phyloP scores from a whole-genome alignment of 1,140 invertebrate genomes.

The Drosophila grimshawi region DNA sequence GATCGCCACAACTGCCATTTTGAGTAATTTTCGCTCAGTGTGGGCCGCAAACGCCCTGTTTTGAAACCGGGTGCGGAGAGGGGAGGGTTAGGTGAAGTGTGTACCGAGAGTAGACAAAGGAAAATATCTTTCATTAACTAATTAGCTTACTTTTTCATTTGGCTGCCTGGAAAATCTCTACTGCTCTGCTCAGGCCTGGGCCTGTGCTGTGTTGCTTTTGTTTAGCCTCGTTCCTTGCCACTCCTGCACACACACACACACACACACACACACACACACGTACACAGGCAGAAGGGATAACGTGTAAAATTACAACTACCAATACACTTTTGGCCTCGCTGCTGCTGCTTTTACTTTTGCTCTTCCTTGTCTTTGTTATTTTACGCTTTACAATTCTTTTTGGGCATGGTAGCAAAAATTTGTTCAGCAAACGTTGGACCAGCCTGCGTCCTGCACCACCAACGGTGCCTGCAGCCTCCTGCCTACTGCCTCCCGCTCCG shows the following conservation, averaged over 20 bases:
- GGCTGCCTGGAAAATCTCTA: conserved; percentile 50
- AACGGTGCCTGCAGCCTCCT: background rate
- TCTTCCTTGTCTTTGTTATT: conserved; percentile 74
- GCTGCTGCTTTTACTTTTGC: conserved; percentile 48
- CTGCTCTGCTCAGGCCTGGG: background rate
- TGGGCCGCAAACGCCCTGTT: background rate
- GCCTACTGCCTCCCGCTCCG: conserved; percentile 26
- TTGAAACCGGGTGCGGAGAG: background rate
- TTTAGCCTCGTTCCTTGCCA: conserved; percentile 16
- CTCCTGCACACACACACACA: background rate
- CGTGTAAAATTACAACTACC: conserved; percentile 77
- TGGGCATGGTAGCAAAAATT: conserved; percentile 74
- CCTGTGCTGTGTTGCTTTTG: conserved; percentile 62
- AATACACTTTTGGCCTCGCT: conserved; percentile 46
- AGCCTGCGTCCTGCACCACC: background rate
- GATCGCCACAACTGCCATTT: background rate
- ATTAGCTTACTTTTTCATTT: conserved; percentile 78
- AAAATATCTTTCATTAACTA: conserved; percentile 83
- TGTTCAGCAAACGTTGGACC: conserved; percentile 62
- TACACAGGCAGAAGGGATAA: conserved; percentile 63
- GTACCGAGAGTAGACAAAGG: conserved; percentile 56
- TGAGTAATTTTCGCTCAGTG: background rate
- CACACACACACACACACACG: background rate
- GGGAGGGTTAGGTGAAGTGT: background rate
- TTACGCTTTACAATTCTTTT: conserved; percentile 82